Base-by-base conservation (phyloP, 2,113 vertebrate genomes). In the Trogon melanurus region DNA sequence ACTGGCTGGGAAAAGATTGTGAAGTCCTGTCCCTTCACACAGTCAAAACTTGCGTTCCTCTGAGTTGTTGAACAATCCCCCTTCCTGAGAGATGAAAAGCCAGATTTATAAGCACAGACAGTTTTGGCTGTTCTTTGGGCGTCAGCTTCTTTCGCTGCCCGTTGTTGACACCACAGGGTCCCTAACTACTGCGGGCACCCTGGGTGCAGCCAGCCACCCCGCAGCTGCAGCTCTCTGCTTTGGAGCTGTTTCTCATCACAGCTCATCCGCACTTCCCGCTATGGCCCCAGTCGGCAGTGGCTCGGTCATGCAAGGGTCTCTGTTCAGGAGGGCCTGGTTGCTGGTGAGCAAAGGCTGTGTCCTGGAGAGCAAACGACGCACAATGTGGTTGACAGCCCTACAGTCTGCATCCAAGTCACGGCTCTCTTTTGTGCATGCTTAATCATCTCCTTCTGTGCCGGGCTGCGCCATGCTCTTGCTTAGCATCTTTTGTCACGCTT, bases 401-500 rank as follows among this genome's bases (percentile, higher is more conserved):
- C 57, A 9, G 53, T 30, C 87, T 74, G 80, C 32, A 53, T 78
- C 95, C 95, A 95, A 95, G 94, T 93, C 96, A 96, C 65, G 26
- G 69, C 65, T 87, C 69, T 69, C 80, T 90, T 97, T 95, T 93
- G 83, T 95, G 32, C 4, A 0, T 1, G 1, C 26, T 69, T 91
- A 92, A 96, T 87, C 86, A 65, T 45, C 45, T 95, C 91, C 91
- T 89, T 78, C 84, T 95, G 94, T 30, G 54, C 29, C 0, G 0
- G 75, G 34, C 64, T 85, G 71, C 0, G 2, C 56, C 0, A 0
- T 0, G 5, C 44, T 62, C 32, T 73, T 51, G 54, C 61, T 64
- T 70, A 82, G 34, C 80, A 61, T 81, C 64, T 70, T 70, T 65
- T 60, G 61, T 69, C 65, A 13, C 0, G 2, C 38, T 80, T 84